Evolutionary conservation across 30 jellyfish, hydroid and myxozoan species (phyloP).

Genomic region (Chrysaora quinquecirrha): DNA sequence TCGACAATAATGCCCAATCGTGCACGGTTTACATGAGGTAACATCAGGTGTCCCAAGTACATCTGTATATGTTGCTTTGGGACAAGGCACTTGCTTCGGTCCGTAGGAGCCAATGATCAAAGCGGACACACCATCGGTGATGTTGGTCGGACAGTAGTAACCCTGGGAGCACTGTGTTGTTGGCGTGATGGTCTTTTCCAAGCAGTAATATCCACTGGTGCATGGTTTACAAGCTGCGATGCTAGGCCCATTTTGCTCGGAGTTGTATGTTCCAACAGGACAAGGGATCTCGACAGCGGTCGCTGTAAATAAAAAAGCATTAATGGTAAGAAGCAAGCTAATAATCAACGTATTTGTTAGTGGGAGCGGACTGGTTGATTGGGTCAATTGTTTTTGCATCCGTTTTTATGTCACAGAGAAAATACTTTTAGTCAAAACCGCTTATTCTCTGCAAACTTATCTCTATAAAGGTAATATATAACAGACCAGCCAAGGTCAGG

Average conservation of each 20-base stretch:
- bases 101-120: slow-evolving; percentile 97
- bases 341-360: too few relatives aligned
- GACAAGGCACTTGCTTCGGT: slow-evolving; percentile 94
- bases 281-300: slow-evolving; percentile 92
- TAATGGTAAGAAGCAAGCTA: too few relatives aligned
- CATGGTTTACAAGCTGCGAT: slow-evolving; percentile 92
- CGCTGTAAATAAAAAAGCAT: slow-evolving; percentile 36
- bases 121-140: slow-evolving; percentile 93
- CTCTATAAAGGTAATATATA: too few relatives aligned
- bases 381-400: too few relatives aligned
- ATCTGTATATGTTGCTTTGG: slow-evolving; percentile 87
- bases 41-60: slow-evolving; percentile 75
- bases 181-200: slow-evolving; percentile 86
- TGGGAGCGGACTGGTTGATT: too few relatives aligned
- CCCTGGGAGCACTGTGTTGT: slow-evolving; percentile 77
- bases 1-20: slow-evolving; percentile 87
- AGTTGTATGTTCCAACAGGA: slow-evolving; percentile 98
- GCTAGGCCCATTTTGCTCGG: slow-evolving; percentile 80
- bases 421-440: too few relatives aligned
- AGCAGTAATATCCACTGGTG: slow-evolving; percentile 94
- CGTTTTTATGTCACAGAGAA: too few relatives aligned
- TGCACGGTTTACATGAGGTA: slow-evolving; percentile 78
- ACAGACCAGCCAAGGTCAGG: too few relatives aligned
- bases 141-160: slow-evolving; percentile 93
- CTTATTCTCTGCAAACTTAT: too few relatives aligned